These are phyloP conservation scores for Goniozus legneri DNA, from an alignment of 1,140 invertebrate species.

Conservation along the genomic window DNA sequence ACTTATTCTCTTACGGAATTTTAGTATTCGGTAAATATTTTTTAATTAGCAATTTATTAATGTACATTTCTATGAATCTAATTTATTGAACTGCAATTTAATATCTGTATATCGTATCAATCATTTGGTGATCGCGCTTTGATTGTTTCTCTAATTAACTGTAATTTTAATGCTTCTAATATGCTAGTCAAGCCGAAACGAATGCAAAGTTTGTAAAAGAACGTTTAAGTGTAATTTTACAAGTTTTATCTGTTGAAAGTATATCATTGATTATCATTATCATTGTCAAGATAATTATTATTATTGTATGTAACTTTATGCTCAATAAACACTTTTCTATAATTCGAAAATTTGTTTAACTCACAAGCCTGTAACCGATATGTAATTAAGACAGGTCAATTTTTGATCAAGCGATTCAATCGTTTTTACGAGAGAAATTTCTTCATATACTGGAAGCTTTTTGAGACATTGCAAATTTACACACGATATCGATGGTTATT, in stretches of 20 bases:
- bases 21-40: slow-evolving; percentile 14
- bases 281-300: slow-evolving; percentile 37
- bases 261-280: slow-evolving; percentile 33
- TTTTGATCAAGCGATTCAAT: no score
- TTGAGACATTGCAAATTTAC: no score
- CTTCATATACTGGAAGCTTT: no score
- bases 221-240: slow-evolving; percentile 22
- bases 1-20: slow-evolving; percentile 14
- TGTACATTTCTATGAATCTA: slow-evolving; percentile 28
- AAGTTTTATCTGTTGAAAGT: slow-evolving; percentile 21
- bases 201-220: slow-evolving; percentile 36
- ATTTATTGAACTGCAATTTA: slow-evolving; percentile 37
- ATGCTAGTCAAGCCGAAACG: slow-evolving; percentile 45
- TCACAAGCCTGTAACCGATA: no score
- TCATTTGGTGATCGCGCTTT: slow-evolving; percentile 17
- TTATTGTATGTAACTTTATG: slow-evolving; percentile 48
- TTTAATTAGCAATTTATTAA: slow-evolving; percentile 17
- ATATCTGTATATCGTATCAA: slow-evolving; percentile 20
- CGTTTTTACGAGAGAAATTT: no score
- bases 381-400: no score
- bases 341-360: slow-evolving; percentile 24
- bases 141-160: slow-evolving; percentile 18
- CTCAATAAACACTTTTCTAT: slow-evolving; percentile 53
- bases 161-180: slow-evolving; percentile 41
- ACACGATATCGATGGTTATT: no score